Conservation (phyloP, 2,113 vertebrate species). For the Ursus arctos region DNA sequence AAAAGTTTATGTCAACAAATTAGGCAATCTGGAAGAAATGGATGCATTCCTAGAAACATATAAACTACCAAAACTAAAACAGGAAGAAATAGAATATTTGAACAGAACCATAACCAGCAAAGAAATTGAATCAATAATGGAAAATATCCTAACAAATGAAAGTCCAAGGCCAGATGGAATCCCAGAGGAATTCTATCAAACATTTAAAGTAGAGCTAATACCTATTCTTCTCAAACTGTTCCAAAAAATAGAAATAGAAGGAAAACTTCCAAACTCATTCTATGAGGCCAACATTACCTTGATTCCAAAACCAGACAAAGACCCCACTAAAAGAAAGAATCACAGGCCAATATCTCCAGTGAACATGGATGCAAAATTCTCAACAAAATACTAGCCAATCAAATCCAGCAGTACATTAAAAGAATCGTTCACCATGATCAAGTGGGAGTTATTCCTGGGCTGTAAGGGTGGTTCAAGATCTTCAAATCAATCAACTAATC, state of each 20-base stretch:
- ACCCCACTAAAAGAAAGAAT: too few relatives aligned
- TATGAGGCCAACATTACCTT: too few relatives aligned
- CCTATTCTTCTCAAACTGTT: background rate
- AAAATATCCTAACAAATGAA: background rate
- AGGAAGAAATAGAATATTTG: background rate
- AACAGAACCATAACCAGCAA: background rate
- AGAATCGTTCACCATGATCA: too few relatives aligned
- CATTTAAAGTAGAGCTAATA: background rate
- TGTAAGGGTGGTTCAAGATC: too few relatives aligned
- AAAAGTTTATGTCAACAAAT: background rate
- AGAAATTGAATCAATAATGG: background rate
- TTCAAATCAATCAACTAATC: too few relatives aligned
- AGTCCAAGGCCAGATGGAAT: background rate
- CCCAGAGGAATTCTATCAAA: background rate
- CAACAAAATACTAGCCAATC: too few relatives aligned
- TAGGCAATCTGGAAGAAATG: background rate
- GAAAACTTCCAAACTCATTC: background rate
- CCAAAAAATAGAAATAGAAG: background rate
- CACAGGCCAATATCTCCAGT: too few relatives aligned
- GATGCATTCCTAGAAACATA: background rate
- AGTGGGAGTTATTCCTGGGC: too few relatives aligned
- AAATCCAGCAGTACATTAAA: too few relatives aligned
- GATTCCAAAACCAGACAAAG: too few relatives aligned
- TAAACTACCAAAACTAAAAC: background rate
- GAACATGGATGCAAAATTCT: too few relatives aligned